A percentile compares a stretch with the other conserved stretches of the same genome.
Evolutionary conservation across 2,888 invertebrate species (phyloP).

Genomic region (Nomada lathburiana): DNA sequence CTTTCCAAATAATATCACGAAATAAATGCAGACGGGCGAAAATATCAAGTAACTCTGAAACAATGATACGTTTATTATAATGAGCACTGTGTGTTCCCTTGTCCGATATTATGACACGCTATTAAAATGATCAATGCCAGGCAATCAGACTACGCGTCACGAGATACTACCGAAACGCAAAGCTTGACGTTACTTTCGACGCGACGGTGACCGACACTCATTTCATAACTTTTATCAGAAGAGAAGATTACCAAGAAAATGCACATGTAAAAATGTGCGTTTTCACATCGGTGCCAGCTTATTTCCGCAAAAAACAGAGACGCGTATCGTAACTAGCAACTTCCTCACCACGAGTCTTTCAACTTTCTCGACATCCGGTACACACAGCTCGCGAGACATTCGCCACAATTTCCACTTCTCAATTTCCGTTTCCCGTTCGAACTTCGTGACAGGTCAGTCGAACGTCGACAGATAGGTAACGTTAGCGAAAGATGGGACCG

Average conservation of each 20-base stretch:
- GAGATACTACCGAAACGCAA: too few species aligned
- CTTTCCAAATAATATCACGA: too few species aligned
- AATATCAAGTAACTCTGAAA: too few species aligned
- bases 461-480: conserved; percentile 22
- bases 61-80: too few species aligned
- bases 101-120: too few species aligned
- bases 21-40: too few species aligned
- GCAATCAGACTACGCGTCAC: too few species aligned
- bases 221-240: not conserved
- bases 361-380: conserved; percentile 45
- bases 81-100: too few species aligned
- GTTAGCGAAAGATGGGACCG: conserved; percentile 19
- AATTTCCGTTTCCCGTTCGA: conserved; percentile 52
- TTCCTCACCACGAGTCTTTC: conserved; percentile 15
- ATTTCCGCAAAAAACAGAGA: not conserved
- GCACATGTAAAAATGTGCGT: not conserved
- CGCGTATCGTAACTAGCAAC: not conserved
- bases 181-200: not conserved
- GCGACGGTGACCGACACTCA: not conserved
- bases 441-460: conserved; percentile 56
- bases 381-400: conserved; percentile 39
- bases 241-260: not conserved
- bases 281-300: not conserved
- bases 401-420: conserved; percentile 60
- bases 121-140: too few species aligned